Base-by-base conservation (phyloP, 2,797 vertebrate species). In the Sparus aurata region DNA sequence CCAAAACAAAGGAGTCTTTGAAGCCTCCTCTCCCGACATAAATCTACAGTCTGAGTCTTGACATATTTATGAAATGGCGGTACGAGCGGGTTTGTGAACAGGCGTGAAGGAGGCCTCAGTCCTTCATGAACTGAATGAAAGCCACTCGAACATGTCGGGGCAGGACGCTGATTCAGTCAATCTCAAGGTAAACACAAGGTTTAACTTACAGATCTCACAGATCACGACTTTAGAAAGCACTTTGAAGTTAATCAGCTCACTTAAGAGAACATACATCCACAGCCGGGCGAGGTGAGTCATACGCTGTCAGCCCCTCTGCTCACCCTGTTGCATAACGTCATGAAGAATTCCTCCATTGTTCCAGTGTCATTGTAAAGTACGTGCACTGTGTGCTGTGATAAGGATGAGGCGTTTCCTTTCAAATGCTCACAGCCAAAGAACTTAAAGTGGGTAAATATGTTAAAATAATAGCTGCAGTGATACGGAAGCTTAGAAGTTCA, bases 241-340 rank as follows among this genome's bases (percentile, higher is more conserved):
- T 85, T 88, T 86, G 77, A 90, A 82, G 85, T 75, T 57, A 84
- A 88, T 88, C 67, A 63, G 79, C 75, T 85, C 75, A 65, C 58
- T 87, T 79, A 73, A 38, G 27, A 61, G 62, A 83, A 82, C 81
- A 77, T 54, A 67, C 55, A 76, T 75, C 82, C 60, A 58, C 58
- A 43, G 71, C 16, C 7, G 65, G 57, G 54, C 41, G 61, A 58
- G 72, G 18, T 57, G 77, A 85, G 70, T 89, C 86, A 80, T 66
- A 73, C 2, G 8, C 62, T 12, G 60, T 65, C 77, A 79, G 69
- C 60, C 50, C 65, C 57, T 43, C 38, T 10, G 13, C 64, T 64
- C 76, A 75, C 52, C 27, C 63, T 2, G 65, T 78, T 85, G 68
- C 74, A 43, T 79, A 75, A 87, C 10, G 17, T n/a, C 17, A 66